A percentile compares a stretch with the other conserved stretches of the same genome.
phyloP scores from a whole-genome alignment of 2,888 invertebrate species.

The Drosophila mettleri region DNA sequence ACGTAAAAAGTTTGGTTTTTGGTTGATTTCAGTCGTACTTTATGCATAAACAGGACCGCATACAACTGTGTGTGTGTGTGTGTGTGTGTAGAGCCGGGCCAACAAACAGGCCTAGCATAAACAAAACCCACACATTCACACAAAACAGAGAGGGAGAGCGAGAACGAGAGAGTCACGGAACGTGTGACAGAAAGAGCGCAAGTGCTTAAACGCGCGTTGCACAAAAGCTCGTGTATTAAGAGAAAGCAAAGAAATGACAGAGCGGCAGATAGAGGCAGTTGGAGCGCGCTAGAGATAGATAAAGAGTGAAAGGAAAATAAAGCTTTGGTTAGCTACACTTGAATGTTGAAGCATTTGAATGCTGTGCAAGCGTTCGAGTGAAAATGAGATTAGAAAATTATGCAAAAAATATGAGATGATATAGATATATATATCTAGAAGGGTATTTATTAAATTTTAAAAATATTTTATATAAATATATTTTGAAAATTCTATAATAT shows the following conservation, averaged over 20 bases:
- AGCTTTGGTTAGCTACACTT: conserved; percentile 30
- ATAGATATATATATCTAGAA: too few relatives aligned
- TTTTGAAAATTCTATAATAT: too few relatives aligned
- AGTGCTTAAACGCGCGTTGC: conserved; percentile 3
- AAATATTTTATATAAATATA: too few relatives aligned
- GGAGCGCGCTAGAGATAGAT: too few relatives aligned
- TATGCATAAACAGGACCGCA: conserved; percentile 62
- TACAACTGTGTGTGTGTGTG: conserved; percentile 8
- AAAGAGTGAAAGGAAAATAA: background rate
- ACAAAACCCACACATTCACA: conserved; percentile 52
- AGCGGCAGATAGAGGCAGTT: conserved; percentile 2
- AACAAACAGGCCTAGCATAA: conserved; percentile 72
- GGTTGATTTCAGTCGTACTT: conserved; percentile 65
- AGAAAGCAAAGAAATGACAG: background rate
- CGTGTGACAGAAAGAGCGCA: conserved; percentile 2
- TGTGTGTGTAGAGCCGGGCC: conserved; percentile 57
- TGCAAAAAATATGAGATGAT: background rate
- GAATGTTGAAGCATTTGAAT: background rate
- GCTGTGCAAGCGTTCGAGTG: background rate
- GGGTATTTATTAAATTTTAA: too few relatives aligned
- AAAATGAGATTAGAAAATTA: background rate
- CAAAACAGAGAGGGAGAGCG: background rate
- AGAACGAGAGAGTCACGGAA: background rate
- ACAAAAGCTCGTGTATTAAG: conserved; percentile 37
- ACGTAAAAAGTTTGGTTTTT: conserved; percentile 9